A percentile compares a stretch with the other conserved stretches of the same genome.
phyloP scores from a whole-genome alignment of 2,888 invertebrate species.

The Lepidocyrtinus sp. region DNA sequence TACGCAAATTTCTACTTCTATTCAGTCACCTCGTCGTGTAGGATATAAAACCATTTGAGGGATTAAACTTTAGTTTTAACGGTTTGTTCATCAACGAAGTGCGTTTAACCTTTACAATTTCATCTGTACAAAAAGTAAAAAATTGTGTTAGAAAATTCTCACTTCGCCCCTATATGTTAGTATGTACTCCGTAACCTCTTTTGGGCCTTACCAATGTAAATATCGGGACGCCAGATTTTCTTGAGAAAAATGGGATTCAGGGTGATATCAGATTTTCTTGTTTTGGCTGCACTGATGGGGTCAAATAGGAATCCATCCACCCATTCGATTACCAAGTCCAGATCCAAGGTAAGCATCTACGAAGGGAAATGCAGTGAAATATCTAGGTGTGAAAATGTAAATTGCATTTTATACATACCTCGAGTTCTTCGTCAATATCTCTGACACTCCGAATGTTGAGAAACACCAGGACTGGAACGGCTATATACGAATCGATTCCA shows the following conservation, averaged over 20 bases:
- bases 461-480: conserved; percentile 62
- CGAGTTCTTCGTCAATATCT: conserved; percentile 58
- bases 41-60: conserved; percentile 59
- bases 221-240: conserved; percentile 64
- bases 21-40: conserved; percentile 62
- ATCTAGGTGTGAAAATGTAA: background rate
- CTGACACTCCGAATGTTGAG: conserved; percentile 59
- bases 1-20: no score
- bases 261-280: conserved; percentile 39
- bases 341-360: conserved; percentile 56
- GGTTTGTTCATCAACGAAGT: conserved; percentile 58
- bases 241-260: conserved; percentile 59
- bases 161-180: no score
- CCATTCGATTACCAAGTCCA: conserved; percentile 63
- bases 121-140: conserved; percentile 37
- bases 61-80: conserved; percentile 55
- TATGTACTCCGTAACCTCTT: no score
- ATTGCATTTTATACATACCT: conserved; percentile 33
- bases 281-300: conserved; percentile 37
- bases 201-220: conserved; percentile 64
- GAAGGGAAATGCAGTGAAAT: background rate
- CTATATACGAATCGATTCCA: conserved; percentile 53
- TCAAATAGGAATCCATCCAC: conserved; percentile 57
- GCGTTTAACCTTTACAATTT: conserved; percentile 56
- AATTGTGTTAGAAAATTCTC: background rate